A percentile compares a stretch with the other conserved stretches of the same genome.
Evolutionary conservation across 64 coral and sea anemone species (phyloP).

Genomic region (Actinia equina): DNA sequence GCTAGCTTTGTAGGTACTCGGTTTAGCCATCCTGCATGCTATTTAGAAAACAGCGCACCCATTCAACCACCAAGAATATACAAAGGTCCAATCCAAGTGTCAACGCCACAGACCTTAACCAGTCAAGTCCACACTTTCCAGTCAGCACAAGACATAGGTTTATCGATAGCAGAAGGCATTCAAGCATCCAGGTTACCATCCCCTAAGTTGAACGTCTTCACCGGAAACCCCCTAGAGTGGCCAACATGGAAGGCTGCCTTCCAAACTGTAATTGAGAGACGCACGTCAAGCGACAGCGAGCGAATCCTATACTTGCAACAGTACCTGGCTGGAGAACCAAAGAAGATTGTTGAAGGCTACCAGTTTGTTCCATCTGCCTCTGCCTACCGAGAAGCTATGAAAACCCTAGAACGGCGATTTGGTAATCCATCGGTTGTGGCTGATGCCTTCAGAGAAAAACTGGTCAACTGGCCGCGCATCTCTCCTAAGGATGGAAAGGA

Average conservation of each 20-base stretch:
- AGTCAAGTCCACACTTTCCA: too few species aligned
- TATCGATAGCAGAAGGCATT: too few species aligned
- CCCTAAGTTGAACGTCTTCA: too few species aligned
- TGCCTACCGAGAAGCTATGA: constrained; percentile 35
- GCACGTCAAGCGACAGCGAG: constrained; percentile 10
- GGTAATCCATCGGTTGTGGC: constrained; percentile 49
- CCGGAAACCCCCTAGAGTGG: neutral
- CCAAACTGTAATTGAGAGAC: constrained; percentile 34
- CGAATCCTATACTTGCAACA: constrained; percentile 35
- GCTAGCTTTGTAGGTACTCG: too few species aligned
- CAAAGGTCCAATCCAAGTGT: too few species aligned
- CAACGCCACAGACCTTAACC: too few species aligned
- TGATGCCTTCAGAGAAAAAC: constrained; percentile 35
- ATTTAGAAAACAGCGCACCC: too few species aligned
- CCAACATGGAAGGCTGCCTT: constrained; percentile 41
- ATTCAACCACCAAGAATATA: too few species aligned
- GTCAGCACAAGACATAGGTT: too few species aligned
- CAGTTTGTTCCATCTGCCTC: neutral
- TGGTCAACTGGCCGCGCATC: constrained; percentile 49
- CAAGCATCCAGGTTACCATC: too few species aligned
- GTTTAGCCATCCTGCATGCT: too few species aligned
- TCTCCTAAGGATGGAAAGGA: constrained; percentile 31
- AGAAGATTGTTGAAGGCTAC: constrained; percentile 40
- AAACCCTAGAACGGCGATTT: constrained; percentile 15
- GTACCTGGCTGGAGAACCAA: constrained; percentile 36